These are phyloP conservation scores for Netelia inedita DNA, from an alignment of 2,888 invertebrate genomes.

Conservation along the genomic window DNA sequence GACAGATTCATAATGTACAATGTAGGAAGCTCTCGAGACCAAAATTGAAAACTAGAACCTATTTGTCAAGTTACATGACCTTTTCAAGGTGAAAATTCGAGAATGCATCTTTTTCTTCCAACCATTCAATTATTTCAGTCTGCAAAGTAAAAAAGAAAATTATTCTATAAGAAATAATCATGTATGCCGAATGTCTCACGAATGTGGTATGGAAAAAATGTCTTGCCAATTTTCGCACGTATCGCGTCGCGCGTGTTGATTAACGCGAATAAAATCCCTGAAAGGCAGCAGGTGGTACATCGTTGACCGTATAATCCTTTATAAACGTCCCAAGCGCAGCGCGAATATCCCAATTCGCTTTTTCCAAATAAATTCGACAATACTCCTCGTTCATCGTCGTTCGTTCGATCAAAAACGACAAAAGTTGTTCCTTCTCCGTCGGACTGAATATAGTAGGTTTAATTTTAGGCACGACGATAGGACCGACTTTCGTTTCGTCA, in stretches of 20 bases:
- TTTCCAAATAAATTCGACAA: constrained; percentile 77
- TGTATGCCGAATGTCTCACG: too few species aligned
- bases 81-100: too few species aligned
- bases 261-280: constrained; percentile 24
- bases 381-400: constrained; percentile 80
- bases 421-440: constrained; percentile 80
- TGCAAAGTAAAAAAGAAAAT: too few species aligned
- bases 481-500: constrained; percentile 64
- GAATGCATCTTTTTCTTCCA: too few species aligned
- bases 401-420: constrained; percentile 78
- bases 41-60: too few species aligned
- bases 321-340: constrained; percentile 80
- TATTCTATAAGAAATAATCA: too few species aligned
- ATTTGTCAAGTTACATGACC: too few species aligned
- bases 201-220: too few species aligned
- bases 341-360: constrained; percentile 81
- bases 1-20: too few species aligned
- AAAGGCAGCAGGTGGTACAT: constrained; percentile 81
- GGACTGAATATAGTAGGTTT: constrained; percentile 77
- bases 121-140: too few species aligned
- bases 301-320: constrained; percentile 80
- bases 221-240: background rate
- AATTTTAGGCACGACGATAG: constrained; percentile 71
- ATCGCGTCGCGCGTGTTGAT: background rate
- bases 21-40: too few species aligned